phyloP scores from a whole-genome alignment of 2,797 vertebrate species.

The Acipenser transmontanus region DNA sequence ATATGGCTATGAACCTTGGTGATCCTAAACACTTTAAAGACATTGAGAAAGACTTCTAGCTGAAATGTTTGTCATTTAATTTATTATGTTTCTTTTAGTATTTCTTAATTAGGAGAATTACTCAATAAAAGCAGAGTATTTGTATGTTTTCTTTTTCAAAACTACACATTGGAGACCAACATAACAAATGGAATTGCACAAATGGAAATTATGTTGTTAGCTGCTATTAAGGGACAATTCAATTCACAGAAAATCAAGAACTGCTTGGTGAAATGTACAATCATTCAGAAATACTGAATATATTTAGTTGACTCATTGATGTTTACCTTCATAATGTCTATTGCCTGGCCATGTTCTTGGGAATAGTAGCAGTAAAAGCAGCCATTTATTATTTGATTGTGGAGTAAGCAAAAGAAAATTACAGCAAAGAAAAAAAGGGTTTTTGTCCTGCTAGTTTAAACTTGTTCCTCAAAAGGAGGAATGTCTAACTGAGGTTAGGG shows the following conservation, averaged over 20 bases:
- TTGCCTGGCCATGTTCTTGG: too few relatives aligned
- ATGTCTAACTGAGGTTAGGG: constrained; percentile 33
- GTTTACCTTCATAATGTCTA: background rate
- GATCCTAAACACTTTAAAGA: too few relatives aligned
- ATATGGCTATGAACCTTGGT: too few relatives aligned
- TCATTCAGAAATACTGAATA: background rate
- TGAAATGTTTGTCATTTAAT: too few relatives aligned
- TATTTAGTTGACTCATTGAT: background rate
- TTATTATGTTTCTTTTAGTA: too few relatives aligned
- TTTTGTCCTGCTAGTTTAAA: background rate
- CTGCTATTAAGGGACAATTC: background rate
- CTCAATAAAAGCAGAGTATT: too few relatives aligned
- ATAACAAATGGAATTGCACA: too few relatives aligned
- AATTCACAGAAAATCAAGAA: background rate
- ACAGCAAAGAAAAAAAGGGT: background rate
- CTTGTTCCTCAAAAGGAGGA: background rate
- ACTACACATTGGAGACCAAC: too few relatives aligned
- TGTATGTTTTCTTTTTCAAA: too few relatives aligned
- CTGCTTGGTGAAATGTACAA: background rate
- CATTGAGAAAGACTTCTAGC: too few relatives aligned
- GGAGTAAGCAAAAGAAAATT: background rate
- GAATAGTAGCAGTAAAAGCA: background rate
- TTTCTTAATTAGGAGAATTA: too few relatives aligned
- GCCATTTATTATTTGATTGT: background rate
- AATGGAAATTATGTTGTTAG: too few relatives aligned